Conservation (phyloP, 2,113 vertebrate species). For the Plecotus auritus region DNA sequence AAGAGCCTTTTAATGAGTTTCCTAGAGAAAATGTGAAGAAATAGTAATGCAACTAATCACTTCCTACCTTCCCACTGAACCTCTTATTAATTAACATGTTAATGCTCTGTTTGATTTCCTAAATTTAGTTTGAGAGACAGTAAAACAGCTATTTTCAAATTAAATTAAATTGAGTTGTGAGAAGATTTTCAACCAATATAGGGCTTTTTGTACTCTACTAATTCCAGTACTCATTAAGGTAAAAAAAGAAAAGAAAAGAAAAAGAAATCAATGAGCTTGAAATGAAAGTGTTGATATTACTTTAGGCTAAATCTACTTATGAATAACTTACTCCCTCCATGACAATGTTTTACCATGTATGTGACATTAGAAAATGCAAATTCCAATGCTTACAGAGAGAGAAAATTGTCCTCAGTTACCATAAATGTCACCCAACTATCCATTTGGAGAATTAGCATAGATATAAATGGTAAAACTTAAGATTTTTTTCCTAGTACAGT, state of each 20-base stretch:
- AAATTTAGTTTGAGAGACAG: slow-evolving; percentile 81
- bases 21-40: slow-evolving; percentile 75
- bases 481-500: slow-evolving; percentile 38
- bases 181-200: slow-evolving; percentile 72
- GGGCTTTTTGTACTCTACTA: slow-evolving; percentile 77
- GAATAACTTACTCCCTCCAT: slow-evolving; percentile 54
- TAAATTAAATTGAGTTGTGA: slow-evolving; percentile 79
- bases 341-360: slow-evolving; percentile 59
- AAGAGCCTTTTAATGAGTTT: slow-evolving; percentile 81
- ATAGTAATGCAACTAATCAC: slow-evolving; percentile 74
- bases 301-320: slow-evolving; percentile 71
- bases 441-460: slow-evolving; percentile 58
- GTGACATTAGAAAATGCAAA: slow-evolving; percentile 67
- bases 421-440: slow-evolving; percentile 38
- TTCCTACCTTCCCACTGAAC: slow-evolving; percentile 77
- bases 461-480: slow-evolving; percentile 64
- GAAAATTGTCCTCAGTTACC: slow-evolving; percentile 58
- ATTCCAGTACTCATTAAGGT: slow-evolving; percentile 72
- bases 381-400: slow-evolving; percentile 43
- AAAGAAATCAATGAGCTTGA: slow-evolving; percentile 73
- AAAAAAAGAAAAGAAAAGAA: slow-evolving; percentile 56
- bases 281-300: slow-evolving; percentile 75
- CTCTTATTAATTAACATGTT: slow-evolving; percentile 84
- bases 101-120: slow-evolving; percentile 81
- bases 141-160: slow-evolving; percentile 82